Conservation (phyloP, 2,113 vertebrate species). For the Uria lomvia region DNA sequence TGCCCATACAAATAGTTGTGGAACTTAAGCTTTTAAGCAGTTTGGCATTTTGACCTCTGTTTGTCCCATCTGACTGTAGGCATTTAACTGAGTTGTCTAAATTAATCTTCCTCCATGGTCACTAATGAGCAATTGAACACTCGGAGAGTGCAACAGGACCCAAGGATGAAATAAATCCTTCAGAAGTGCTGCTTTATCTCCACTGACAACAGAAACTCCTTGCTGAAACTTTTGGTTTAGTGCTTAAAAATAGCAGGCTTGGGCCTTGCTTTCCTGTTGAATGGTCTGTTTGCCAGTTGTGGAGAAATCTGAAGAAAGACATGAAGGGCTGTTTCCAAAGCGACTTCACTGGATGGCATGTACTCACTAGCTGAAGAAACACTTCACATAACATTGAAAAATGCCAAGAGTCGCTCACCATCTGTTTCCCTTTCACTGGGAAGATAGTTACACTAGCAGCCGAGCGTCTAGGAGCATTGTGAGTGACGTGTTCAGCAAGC, state of each 20-base stretch:
- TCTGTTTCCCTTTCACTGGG: constrained; percentile 43
- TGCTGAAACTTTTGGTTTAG: background rate
- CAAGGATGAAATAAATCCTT: background rate
- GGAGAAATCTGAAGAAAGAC: background rate
- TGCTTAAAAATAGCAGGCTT: background rate
- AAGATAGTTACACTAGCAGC: background rate
- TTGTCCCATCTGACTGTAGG: background rate
- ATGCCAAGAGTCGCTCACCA: constrained; percentile 38
- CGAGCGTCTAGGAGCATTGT: constrained; percentile 23
- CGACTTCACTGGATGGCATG: background rate
- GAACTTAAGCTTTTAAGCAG: background rate
- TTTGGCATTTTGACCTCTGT: background rate
- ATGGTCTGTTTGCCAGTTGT: background rate
- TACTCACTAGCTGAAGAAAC: constrained; percentile 38
- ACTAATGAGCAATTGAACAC: background rate
- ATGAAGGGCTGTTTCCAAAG: constrained; percentile 13
- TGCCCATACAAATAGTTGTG: background rate
- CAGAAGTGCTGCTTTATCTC: background rate
- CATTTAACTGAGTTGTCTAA: background rate
- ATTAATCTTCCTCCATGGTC: background rate
- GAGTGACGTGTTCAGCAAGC: constrained; percentile 36
- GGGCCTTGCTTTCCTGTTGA: background rate
- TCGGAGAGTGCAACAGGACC: background rate
- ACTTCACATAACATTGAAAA: constrained; percentile 14
- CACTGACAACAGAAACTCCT: background rate